Base-by-base conservation (phyloP, 2,797 vertebrate species). In the Hydrolagus colliei region DNA sequence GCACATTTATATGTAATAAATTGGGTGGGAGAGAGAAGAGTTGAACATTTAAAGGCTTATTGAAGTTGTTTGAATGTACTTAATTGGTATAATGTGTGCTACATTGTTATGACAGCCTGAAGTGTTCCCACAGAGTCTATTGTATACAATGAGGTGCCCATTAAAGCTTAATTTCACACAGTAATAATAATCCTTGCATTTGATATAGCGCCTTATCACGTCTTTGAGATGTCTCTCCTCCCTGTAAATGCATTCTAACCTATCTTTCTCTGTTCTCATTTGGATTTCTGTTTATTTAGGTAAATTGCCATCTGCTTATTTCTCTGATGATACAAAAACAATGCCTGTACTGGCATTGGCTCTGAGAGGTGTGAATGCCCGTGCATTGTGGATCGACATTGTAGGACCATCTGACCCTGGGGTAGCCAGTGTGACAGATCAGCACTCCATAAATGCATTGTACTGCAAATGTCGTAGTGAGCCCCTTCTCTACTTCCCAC, bases 311-410 rank as follows among this genome's bases (percentile, higher is more conserved):
- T 35, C 88, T 86, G 86, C 86, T 74, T 89, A 88, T 0, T 20
- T 77, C 4, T 86, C 87, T 59, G 76, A 86, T 86, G 86, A 89
- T 10, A 86, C 14, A n/a, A 16, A 35, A 2, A 7, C 63, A 32
- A 88, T 87, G 22, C 88, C 90, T 5, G 86, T 92, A 86, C 86
- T 94, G 75, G 91, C 88, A 1, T 59, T 94, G 0, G 89, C 88
- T 0, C 79, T 94, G 85, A 92, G 92, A 52, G 94, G 95, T 0
- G 89, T 88, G 22, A 86, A 85, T 82, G 93, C 93, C 16, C 3
- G 22, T 0, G 87, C 87, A 2, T n/a, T 88, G 86, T 89, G 93
- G 88, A 91, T 87, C 87, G 88, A 87, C 65, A 86, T 93, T 86
- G 72, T 87, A 0, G 90, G 89, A 4, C 90, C 91, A 0, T 87